These are phyloP conservation scores for Nephrotoma appendiculata DNA, from an alignment of 2,888 invertebrate species.

Conservation along the genomic window DNA sequence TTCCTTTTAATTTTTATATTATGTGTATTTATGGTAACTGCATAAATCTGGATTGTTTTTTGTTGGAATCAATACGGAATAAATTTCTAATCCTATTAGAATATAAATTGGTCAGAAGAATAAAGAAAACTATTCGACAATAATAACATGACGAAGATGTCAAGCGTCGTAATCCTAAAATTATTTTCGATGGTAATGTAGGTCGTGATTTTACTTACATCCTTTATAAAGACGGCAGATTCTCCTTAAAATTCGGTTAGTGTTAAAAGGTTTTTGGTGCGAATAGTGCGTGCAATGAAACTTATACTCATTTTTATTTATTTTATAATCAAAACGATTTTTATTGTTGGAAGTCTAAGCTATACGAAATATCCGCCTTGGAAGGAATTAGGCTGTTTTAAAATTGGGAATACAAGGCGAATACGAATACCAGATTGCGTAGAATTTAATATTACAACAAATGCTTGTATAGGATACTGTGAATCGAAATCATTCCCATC, in stretches of 20 bases:
- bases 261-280: background rate
- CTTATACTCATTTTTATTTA: background rate
- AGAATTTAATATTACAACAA: constrained; percentile 69
- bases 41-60: background rate
- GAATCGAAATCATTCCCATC: constrained; percentile 78
- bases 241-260: background rate
- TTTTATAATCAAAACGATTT: background rate
- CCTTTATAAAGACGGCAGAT: background rate
- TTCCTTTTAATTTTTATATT: background rate
- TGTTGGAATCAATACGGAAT: background rate
- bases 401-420: constrained; percentile 67
- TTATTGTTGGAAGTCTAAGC: background rate
- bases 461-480: constrained; percentile 81
- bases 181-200: background rate
- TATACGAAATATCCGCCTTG: constrained; percentile 30
- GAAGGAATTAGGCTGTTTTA: constrained; percentile 67
- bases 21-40: background rate
- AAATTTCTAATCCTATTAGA: background rate
- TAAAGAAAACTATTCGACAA: background rate
- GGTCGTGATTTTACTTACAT: background rate
- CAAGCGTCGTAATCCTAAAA: background rate
- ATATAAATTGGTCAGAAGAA: background rate
- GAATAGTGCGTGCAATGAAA: background rate
- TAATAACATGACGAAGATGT: background rate
- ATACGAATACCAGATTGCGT: constrained; percentile 75